Conservation (phyloP, 2,113 vertebrate genomes). For the Scortum barcoo region DNA sequence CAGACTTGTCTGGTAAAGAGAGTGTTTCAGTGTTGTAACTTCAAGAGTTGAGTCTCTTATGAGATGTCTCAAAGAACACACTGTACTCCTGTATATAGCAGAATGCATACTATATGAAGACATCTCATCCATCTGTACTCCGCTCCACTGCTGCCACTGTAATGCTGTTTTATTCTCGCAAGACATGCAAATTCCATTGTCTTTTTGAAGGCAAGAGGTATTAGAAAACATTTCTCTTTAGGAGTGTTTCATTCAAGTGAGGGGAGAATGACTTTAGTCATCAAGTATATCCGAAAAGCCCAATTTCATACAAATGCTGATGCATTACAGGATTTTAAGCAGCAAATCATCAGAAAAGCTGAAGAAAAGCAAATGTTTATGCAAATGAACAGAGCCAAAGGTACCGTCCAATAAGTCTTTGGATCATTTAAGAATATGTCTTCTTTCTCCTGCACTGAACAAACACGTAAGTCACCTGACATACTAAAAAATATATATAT, state of each 20-base stretch:
- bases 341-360: neutral
- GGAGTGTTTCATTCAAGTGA: neutral
- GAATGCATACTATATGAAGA: neutral
- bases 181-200: neutral
- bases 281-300: neutral
- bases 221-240: neutral
- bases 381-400: neutral
- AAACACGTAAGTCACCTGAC: neutral
- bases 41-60: neutral
- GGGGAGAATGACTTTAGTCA: neutral
- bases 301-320: neutral
- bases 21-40: neutral
- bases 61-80: conserved; percentile 23
- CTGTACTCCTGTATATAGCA: neutral
- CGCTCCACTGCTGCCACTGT: neutral
- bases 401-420: neutral
- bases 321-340: neutral
- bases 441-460: neutral
- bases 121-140: neutral
- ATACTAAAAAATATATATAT: too few species aligned
- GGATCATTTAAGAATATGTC: neutral
- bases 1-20: neutral
- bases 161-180: neutral
- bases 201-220: neutral
- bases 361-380: neutral